Evolutionary conservation across 2,888 invertebrate genomes (phyloP).

Genomic region (Thysanoteuthis rhombus): DNA sequence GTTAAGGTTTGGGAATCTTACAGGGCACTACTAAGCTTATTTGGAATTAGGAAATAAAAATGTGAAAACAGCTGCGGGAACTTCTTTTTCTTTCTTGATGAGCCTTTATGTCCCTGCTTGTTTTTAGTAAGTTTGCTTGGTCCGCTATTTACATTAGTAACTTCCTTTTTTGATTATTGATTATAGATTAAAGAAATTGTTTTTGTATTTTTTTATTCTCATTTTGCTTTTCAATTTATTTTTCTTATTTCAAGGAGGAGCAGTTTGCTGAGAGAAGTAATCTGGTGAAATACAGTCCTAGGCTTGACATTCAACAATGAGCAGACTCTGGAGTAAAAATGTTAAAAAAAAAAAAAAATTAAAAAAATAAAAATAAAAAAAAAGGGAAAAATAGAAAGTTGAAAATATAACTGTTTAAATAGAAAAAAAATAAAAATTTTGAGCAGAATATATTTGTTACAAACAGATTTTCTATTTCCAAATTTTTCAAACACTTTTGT

Average conservation of each 20-base stretch:
- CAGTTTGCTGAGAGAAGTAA: background rate
- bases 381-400: background rate
- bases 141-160: background rate
- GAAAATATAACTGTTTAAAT: background rate
- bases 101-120: background rate
- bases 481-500: background rate
- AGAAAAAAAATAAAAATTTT: background rate
- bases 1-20: background rate
- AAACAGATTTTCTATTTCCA: background rate
- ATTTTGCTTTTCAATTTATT: background rate
- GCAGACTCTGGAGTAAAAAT: background rate
- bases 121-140: constrained; percentile 12
- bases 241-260: background rate
- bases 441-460: background rate
- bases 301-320: background rate
- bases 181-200: background rate
- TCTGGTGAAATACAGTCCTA: background rate
- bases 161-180: background rate
- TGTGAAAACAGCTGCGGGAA: background rate
- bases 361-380: too few relatives aligned
- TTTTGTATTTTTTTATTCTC: background rate
- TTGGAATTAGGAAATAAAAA: background rate
- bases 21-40: background rate
- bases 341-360: background rate
- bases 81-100: background rate